Percentiles rank a stretch among this genome's conserved stretches.
Evolutionary conservation across 2,888 invertebrate species (phyloP).

Genomic region (Brassicogethes aeneus): DNA sequence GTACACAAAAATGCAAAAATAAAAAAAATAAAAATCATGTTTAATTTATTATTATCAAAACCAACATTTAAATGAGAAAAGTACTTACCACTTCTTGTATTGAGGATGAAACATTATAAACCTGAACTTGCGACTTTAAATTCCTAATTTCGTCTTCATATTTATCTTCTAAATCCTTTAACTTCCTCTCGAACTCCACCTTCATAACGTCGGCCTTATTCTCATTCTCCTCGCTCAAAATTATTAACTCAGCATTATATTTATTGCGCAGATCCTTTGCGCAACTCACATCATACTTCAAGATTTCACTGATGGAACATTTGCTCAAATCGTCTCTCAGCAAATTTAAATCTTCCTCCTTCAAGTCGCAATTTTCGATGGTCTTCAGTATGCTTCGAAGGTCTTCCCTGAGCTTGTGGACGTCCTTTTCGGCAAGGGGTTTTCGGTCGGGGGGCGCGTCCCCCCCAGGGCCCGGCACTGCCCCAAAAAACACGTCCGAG

Average conservation of each 20-base stretch:
- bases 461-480: conserved; percentile 28
- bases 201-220: conserved; percentile 41
- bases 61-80: conserved; percentile 9
- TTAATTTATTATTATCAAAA: conserved; percentile 6
- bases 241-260: conserved; percentile 38
- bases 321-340: conserved; percentile 26
- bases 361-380: conserved; percentile 25
- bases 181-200: conserved; percentile 39
- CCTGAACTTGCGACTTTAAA: conserved; percentile 32
- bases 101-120: conserved; percentile 13
- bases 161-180: conserved; percentile 43
- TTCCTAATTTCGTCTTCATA: conserved; percentile 47
- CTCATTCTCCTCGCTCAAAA: conserved; percentile 32
- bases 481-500: conserved; percentile 33
- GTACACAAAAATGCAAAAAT: too few species aligned
- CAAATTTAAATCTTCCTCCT: conserved; percentile 21
- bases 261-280: conserved; percentile 37
- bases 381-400: conserved; percentile 22
- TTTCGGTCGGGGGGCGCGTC: conserved; percentile 19
- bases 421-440: conserved; percentile 25
- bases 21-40: too few species aligned
- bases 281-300: conserved; percentile 27
- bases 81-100: conserved; percentile 45
- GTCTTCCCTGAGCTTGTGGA: conserved; percentile 28
- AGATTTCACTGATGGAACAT: conserved; percentile 25